Evolutionary conservation across 1,140 invertebrate genomes (phyloP).

Genomic region (Drosophila teissieri): DNA sequence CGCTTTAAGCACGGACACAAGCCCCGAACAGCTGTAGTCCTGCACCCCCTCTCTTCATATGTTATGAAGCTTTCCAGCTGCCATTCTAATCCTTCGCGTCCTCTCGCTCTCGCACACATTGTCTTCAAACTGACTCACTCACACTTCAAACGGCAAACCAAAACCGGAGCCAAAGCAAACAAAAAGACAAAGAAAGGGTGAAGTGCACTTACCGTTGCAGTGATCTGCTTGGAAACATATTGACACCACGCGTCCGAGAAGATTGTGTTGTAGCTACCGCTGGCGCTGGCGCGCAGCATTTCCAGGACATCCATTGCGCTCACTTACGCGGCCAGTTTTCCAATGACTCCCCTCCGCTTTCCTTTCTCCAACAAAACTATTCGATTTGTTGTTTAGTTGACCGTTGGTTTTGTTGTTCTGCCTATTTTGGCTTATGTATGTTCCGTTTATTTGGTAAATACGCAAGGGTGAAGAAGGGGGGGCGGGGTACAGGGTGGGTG

Average conservation of each 20-base stretch:
- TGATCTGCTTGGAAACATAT: slow-evolving; percentile 68
- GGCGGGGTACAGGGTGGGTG: slow-evolving; percentile 1
- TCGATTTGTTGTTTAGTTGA: slow-evolving; percentile 15
- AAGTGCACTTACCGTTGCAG: slow-evolving; percentile 68
- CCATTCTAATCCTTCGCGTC: neutral
- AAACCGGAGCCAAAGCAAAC: neutral
- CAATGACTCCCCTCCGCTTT: neutral
- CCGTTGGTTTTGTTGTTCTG: slow-evolving; percentile 10
- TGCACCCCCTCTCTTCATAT: neutral
- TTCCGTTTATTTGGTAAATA: slow-evolving; percentile 46
- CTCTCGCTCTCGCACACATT: neutral
- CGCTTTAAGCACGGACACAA: neutral
- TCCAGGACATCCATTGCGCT: slow-evolving; percentile 71
- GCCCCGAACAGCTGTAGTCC: slow-evolving; percentile 12
- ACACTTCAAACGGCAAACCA: neutral
- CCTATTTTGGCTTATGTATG: neutral
- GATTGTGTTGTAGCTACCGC: slow-evolving; percentile 59
- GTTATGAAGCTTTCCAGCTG: neutral
- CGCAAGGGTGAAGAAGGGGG: slow-evolving; percentile 19
- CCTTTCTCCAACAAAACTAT: neutral
- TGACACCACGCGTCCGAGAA: slow-evolving; percentile 77
- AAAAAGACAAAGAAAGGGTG: slow-evolving; percentile 33
- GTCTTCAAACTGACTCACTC: slow-evolving; percentile 12
- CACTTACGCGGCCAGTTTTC: neutral
- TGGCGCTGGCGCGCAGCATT: slow-evolving; percentile 64